Percentiles rank a stretch among this genome's conserved stretches.
These are phyloP conservation scores for Betta splendens DNA, from an alignment of 2,797 vertebrate genomes.

Conservation along the genomic window DNA sequence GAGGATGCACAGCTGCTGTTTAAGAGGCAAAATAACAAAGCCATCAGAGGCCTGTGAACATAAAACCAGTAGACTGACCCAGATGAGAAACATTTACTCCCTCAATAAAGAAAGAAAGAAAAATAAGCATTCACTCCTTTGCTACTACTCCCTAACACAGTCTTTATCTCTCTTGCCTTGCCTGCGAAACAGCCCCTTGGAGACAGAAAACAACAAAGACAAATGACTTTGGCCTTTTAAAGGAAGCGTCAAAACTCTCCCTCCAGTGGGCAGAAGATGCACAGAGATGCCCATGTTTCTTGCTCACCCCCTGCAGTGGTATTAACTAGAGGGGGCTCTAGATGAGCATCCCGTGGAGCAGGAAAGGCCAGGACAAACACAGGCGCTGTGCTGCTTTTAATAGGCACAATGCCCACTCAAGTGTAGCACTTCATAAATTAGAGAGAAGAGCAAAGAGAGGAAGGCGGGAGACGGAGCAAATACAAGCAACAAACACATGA, in stretches of 20 bases:
- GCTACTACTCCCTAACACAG: constrained; percentile 38
- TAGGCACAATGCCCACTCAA: constrained; percentile 63
- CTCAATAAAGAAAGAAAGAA: constrained; percentile 37
- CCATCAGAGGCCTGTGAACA: constrained; percentile 14
- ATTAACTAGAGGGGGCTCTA: constrained; percentile 64
- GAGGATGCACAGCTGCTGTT: constrained; percentile 15
- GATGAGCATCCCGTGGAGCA: constrained; percentile 64
- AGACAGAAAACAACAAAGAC: constrained; percentile 69
- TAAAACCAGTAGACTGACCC: constrained; percentile 21
- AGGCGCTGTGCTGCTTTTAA: constrained; percentile 64
- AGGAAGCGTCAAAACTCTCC: constrained; percentile 61
- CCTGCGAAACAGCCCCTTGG: constrained; percentile 55
- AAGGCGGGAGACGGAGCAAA: constrained; percentile 66
- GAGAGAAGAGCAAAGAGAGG: constrained; percentile 63
- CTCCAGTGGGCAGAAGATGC: constrained; percentile 55
- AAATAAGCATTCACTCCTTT: constrained; percentile 27
- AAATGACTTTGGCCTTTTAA: constrained; percentile 75
- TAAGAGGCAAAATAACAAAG: constrained; percentile 1
- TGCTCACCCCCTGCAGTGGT: constrained; percentile 62
- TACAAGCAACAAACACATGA: constrained; percentile 65
- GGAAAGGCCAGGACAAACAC: constrained; percentile 72
- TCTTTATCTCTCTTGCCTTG: constrained; percentile 44
- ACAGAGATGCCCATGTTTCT: constrained; percentile 63
- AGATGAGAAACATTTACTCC: constrained; percentile 51
- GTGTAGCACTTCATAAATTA: constrained; percentile 77